Conservation (phyloP, 2,113 vertebrate species). For the Varanus salvator region DNA sequence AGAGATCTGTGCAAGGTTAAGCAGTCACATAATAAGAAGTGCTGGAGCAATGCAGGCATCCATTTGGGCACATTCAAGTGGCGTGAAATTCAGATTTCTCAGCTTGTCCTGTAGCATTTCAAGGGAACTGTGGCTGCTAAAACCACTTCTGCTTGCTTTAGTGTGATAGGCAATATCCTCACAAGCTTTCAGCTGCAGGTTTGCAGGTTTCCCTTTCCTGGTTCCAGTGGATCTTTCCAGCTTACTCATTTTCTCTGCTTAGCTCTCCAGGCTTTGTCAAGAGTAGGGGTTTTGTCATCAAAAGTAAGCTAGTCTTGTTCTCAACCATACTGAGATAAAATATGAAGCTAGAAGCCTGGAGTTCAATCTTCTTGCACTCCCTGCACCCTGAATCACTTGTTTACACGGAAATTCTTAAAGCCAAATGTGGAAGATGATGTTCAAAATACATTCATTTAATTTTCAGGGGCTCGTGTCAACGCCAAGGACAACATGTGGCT, state of each 20-base stretch:
- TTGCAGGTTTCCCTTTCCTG: neutral
- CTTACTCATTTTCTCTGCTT: neutral
- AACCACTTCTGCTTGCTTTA: neutral
- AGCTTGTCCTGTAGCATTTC: neutral
- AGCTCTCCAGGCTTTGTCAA: neutral
- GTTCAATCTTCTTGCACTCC: neutral
- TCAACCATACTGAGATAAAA: neutral
- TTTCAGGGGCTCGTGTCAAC: constrained; percentile 93
- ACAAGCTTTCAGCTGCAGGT: neutral
- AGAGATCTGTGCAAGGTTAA: neutral
- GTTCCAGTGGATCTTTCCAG: neutral
- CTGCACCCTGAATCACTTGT: neutral
- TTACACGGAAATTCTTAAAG: neutral
- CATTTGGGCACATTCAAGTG: neutral
- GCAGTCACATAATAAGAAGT: neutral
- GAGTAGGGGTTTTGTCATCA: neutral
- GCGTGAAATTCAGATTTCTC: neutral
- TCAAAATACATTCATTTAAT: constrained; percentile 64
- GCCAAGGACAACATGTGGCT: constrained; percentile 99
- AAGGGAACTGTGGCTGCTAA: neutral
- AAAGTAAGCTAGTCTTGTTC: neutral
- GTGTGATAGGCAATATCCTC: too few relatives aligned
- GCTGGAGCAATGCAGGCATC: neutral
- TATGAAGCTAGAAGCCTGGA: neutral
- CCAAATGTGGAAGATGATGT: neutral